Conservation (phyloP, 2,797 vertebrate species). For the Cyprinodon diabolis region DNA sequence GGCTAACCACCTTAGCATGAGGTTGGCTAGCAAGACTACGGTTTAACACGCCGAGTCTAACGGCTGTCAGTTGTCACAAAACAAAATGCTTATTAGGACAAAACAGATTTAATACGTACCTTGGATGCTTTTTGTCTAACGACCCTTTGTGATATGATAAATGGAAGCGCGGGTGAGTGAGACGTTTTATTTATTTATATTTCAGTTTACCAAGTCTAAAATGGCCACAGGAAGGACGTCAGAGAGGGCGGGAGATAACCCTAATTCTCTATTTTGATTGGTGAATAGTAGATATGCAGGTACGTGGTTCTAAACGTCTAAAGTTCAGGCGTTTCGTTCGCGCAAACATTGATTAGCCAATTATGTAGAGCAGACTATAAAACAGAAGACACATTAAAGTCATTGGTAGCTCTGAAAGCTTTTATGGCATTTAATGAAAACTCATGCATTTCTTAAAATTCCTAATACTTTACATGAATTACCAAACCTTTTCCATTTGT, state of each 20-base stretch:
- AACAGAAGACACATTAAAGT: neutral
- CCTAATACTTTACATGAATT: too few species aligned
- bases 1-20: constrained; percentile 59
- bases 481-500: too few species aligned
- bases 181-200: constrained; percentile 27
- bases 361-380: too few species aligned
- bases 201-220: constrained; percentile 58
- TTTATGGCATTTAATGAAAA: neutral
- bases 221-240: constrained; percentile 73
- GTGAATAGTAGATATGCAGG: constrained; percentile 10
- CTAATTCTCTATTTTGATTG: constrained; percentile 51
- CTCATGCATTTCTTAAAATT: neutral
- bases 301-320: too few species aligned
- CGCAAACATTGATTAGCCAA: too few species aligned
- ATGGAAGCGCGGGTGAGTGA: neutral
- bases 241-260: constrained; percentile 34
- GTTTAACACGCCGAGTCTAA: neutral
- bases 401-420: neutral
- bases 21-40: constrained; percentile 31
- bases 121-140: constrained; percentile 5
- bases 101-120: constrained; percentile 52
- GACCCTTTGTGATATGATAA: constrained; percentile 14
- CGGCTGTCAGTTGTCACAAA: constrained; percentile 10
- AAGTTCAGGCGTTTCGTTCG: too few species aligned
- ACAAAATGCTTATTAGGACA: neutral